Conservation (phyloP, 2,113 vertebrate species). For the Alouatta palliata region DNA sequence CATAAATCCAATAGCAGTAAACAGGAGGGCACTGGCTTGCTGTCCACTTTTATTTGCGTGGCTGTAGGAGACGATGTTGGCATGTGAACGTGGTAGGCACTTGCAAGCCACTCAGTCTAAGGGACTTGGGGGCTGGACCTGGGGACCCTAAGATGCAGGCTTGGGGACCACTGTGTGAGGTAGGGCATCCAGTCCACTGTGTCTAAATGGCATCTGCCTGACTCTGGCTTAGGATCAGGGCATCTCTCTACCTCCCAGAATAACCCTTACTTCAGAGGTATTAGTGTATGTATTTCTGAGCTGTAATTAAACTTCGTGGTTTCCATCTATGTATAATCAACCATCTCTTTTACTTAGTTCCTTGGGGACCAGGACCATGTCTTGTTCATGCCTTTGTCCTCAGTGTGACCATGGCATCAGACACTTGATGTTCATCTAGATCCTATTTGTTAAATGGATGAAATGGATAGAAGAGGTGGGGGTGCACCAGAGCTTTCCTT, state of each 20-base stretch:
- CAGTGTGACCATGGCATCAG: background rate
- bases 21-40: conserved; percentile 57
- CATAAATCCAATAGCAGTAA: conserved; percentile 81
- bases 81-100: background rate
- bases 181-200: background rate
- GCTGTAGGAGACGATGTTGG: conserved; percentile 42
- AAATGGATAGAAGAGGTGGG: background rate
- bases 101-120: background rate
- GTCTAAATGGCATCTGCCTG: background rate
- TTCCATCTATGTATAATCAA: background rate
- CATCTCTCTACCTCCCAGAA: background rate
- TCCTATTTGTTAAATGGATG: background rate
- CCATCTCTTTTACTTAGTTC: background rate
- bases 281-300: background rate
- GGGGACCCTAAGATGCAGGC: background rate
- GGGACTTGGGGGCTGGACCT: background rate
- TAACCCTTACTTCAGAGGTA: background rate
- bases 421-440: background rate
- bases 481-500: background rate
- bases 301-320: background rate
- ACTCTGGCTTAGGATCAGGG: background rate
- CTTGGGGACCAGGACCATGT: background rate
- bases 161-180: background rate
- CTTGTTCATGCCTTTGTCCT: background rate
- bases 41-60: conserved; percentile 73